Percentiles rank a stretch among this genome's conserved stretches.
These are phyloP conservation scores for Promerops cafer DNA, from an alignment of 2,113 vertebrate species.

Conservation along the genomic window DNA sequence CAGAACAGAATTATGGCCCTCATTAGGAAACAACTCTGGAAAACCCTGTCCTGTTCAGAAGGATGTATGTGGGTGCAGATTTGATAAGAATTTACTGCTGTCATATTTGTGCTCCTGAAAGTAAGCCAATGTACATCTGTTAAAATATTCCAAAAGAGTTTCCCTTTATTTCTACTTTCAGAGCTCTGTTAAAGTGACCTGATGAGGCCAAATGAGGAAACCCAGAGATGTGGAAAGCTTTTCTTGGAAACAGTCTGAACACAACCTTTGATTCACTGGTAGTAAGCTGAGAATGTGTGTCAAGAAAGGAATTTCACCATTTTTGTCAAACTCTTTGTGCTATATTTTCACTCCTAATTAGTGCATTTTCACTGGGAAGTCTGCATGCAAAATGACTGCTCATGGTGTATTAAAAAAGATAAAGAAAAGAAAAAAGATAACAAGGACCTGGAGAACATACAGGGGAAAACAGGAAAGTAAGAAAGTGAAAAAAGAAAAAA, in stretches of 20 bases:
- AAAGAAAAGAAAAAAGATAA: not conserved
- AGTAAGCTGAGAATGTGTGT: not conserved
- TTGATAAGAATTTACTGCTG: not conserved
- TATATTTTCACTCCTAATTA: not conserved
- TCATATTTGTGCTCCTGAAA: not conserved
- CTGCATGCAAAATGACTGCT: not conserved
- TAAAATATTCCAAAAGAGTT: not conserved
- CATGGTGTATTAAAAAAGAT: accelerated
- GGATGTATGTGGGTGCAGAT: not conserved
- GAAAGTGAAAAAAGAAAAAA: not conserved
- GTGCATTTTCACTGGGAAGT: not conserved
- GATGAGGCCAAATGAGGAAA: not conserved
- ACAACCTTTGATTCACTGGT: not conserved
- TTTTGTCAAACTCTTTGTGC: not conserved
- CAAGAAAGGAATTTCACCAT: not conserved
- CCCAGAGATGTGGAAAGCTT: not conserved
- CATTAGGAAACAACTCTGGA: not conserved
- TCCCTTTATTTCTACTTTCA: not conserved
- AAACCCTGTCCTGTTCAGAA: not conserved
- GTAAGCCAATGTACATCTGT: not conserved
- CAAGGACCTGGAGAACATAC: not conserved
- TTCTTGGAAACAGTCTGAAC: not conserved
- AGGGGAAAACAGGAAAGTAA: not conserved
- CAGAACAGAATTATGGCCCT: not conserved
- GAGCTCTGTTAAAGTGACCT: not conserved